phyloP scores from a whole-genome alignment of 1,140 invertebrate genomes.

The Drosophila pallidifrons region DNA sequence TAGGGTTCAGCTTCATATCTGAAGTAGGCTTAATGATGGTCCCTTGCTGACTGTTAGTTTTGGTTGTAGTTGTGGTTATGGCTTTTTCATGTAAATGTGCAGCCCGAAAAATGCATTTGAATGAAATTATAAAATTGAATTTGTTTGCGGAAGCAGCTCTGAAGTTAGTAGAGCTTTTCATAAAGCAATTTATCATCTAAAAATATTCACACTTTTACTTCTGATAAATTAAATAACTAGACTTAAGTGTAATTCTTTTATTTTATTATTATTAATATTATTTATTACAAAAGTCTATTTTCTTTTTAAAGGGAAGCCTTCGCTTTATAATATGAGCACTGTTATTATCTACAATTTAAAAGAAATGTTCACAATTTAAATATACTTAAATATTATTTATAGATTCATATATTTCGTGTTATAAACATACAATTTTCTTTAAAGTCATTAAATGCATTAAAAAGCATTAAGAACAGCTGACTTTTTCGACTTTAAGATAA shows the following conservation, averaged over 20 bases:
- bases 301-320: too few relatives aligned
- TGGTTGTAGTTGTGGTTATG: conserved; percentile 39
- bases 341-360: too few relatives aligned
- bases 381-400: too few relatives aligned
- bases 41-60: conserved; percentile 28
- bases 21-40: conserved; percentile 19
- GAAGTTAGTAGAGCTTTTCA: background rate
- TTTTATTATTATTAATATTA: too few relatives aligned
- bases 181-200: background rate
- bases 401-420: too few relatives aligned
- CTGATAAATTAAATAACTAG: too few relatives aligned
- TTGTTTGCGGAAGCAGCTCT: background rate
- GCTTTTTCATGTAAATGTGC: conserved; percentile 36
- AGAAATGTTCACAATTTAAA: too few relatives aligned
- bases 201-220: too few relatives aligned
- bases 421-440: background rate
- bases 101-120: background rate
- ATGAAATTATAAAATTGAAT: background rate
- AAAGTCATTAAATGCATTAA: background rate
- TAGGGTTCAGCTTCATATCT: conserved; percentile 18
- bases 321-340: too few relatives aligned
- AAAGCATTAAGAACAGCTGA: background rate
- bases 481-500: background rate
- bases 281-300: too few relatives aligned
- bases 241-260: too few relatives aligned